These are phyloP conservation scores for Automeris io DNA, from an alignment of 2,888 invertebrate species.

Conservation along the genomic window DNA sequence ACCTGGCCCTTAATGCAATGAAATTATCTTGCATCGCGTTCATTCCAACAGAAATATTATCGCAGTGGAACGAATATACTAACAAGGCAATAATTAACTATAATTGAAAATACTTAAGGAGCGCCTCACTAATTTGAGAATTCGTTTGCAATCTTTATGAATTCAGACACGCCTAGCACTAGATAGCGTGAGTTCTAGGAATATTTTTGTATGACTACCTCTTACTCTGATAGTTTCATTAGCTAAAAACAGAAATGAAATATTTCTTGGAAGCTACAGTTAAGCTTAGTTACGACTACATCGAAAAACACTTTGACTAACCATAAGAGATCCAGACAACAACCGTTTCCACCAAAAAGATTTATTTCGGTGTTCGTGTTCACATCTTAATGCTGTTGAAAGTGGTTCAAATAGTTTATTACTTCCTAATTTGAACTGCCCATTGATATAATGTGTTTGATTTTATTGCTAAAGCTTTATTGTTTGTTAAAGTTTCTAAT, in stretches of 20 bases:
- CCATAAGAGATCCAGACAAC: too few relatives aligned
- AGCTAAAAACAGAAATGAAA: neutral
- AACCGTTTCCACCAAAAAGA: neutral
- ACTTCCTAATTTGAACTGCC: too few relatives aligned
- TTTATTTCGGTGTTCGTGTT: too few relatives aligned
- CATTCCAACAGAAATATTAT: slow-evolving; percentile 4
- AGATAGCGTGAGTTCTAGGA: slow-evolving; percentile 12
- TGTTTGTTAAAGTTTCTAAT: too few relatives aligned
- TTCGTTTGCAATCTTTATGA: slow-evolving; percentile 4
- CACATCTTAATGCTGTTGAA: too few relatives aligned
- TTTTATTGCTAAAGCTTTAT: too few relatives aligned
- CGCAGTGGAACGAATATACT: slow-evolving; percentile 25
- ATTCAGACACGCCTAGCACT: neutral
- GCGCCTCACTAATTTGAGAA: slow-evolving; percentile 16
- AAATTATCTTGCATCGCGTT: slow-evolving; percentile 25
- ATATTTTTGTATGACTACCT: slow-evolving; percentile 11
- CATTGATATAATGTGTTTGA: too few relatives aligned
- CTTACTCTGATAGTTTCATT: neutral
- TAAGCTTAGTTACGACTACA: neutral
- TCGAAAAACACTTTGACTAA: too few relatives aligned
- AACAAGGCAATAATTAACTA: slow-evolving; percentile 27
- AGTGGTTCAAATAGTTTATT: too few relatives aligned
- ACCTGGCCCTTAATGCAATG: slow-evolving; percentile 18
- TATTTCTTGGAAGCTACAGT: neutral
- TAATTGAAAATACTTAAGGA: slow-evolving; percentile 29